Percentiles rank a stretch among this genome's conserved stretches.
These are phyloP conservation scores for Marmota flaviventris DNA, from an alignment of 2,113 vertebrate species.

Conservation along the genomic window DNA sequence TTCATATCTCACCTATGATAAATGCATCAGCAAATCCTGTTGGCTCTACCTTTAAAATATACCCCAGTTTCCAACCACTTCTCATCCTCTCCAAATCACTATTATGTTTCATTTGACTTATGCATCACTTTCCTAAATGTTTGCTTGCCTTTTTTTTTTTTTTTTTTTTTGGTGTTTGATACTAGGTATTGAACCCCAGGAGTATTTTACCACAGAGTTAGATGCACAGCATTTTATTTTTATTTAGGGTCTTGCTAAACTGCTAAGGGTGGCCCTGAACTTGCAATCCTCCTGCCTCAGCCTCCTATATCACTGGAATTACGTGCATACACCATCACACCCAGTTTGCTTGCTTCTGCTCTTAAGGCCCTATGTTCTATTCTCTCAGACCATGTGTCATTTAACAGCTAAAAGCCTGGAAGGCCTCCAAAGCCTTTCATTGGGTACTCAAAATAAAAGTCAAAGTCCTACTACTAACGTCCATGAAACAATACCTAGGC, in stretches of 20 bases:
- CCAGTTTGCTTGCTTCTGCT: slow-evolving; percentile 14
- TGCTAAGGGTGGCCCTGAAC: no score
- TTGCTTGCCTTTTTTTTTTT: slow-evolving; percentile 27
- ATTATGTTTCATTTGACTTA: neutral
- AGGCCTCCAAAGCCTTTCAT: neutral
- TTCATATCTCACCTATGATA: neutral
- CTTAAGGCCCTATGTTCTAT: neutral
- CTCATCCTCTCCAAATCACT: neutral
- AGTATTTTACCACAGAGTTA: no score
- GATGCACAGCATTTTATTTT: no score
- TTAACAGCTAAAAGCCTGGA: neutral
- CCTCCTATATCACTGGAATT: no score
- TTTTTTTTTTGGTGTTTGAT: no score
- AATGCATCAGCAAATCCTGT: neutral
- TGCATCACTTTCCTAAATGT: neutral
- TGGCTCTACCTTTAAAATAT: slow-evolving; percentile 50
- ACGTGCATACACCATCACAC: no score
- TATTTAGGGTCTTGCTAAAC: no score
- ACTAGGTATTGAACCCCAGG: no score
- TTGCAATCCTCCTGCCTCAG: no score
- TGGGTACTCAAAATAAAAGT: slow-evolving; percentile 39
- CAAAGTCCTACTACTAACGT: slow-evolving; percentile 23
- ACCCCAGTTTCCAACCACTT: slow-evolving; percentile 3
- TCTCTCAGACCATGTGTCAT: slow-evolving; percentile 44
- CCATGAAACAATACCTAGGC: neutral